Base-by-base conservation (phyloP, 1,140 invertebrate species). In the Sitodiplosis mosellana region DNA sequence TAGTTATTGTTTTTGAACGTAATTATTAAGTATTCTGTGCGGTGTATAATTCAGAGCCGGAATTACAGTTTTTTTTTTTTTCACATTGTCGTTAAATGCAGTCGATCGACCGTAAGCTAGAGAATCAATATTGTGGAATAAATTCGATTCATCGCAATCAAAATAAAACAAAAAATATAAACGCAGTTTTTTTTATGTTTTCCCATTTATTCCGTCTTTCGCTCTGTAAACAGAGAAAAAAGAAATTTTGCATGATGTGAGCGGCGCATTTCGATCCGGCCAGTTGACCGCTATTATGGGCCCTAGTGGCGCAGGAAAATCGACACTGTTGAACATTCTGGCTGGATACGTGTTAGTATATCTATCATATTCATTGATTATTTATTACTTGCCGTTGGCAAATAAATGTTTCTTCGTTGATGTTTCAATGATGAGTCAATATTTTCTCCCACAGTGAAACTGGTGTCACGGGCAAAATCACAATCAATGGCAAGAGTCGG, bases 291-390 rank as follows among this genome's bases (percentile, higher is more conserved):
- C 78, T 19, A 83, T 85, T 38, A 80, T 85, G 76, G 81, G 81
- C 1, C 81, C 81, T 3, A 91, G 86, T 0, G 89, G 89, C 4
- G 83, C 88, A 1, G 91, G 90, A 15, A 95, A 95, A 66, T 88
- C 83, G 27, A 91, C 88, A 0, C 64, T 91, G 4, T 66, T 91
- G 5, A 88, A 91, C 56, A 72, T 88, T 50, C 65, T 89, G 11
- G 84, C 87, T 8, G 86, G 85, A 52, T 90, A 87, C 63, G 86
- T 79, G 86, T 88, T 70, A 70, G 67, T 69, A 14, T 3, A 41
- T 33, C n/a, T n/a, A n/a, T n/a, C n/a, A n/a, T n/a, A n/a, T 48
- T 34, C 21, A 33, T 40, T 40, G n/a, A n/a, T 40, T 40, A 15
- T 40, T n/a, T 40, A 5, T 43, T 3, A 43, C 14, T 14, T 4